A percentile compares a stretch with the other conserved stretches of the same genome.
phyloP scores from a whole-genome alignment of 2,113 vertebrate genomes.

The Nycticryphes semicollaris region DNA sequence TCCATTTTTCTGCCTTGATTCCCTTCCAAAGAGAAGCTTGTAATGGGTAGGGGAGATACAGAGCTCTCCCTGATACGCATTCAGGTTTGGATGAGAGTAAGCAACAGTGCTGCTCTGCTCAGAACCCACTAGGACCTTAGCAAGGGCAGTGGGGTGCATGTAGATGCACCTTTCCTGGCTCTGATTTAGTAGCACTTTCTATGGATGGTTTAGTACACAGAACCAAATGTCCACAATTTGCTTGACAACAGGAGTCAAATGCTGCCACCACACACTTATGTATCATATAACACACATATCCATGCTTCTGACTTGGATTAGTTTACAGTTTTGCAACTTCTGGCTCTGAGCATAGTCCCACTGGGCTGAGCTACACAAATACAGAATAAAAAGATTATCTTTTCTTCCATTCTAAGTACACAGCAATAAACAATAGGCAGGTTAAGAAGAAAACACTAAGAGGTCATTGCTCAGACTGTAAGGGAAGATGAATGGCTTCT shows the following conservation, averaged over 20 bases:
- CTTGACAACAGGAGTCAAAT: background rate
- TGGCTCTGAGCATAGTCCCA: background rate
- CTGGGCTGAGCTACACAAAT: background rate
- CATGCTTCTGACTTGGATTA: background rate
- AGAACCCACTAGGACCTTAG: background rate
- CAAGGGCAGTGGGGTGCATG: background rate
- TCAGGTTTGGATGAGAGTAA: background rate
- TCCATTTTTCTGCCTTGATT: background rate
- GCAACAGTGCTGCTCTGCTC: rapidly evolving
- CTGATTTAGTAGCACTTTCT: background rate
- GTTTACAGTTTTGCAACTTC: background rate
- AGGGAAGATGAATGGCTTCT: background rate
- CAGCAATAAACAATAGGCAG: background rate
- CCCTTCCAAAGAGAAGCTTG: background rate
- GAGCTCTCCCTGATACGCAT: background rate
- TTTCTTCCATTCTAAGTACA: background rate
- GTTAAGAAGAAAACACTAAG: background rate
- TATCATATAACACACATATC: background rate
- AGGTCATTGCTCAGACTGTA: background rate
- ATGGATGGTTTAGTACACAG: background rate
- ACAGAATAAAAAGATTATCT: background rate
- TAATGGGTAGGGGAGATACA: rapidly evolving
- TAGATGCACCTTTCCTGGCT: background rate
- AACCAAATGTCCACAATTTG: background rate
- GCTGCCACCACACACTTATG: background rate